Evolutionary conservation across 2,797 vertebrate genomes (phyloP), one percentile per base, ranked within the genome.

Genomic region (Fistularia tabacaria): DNA sequence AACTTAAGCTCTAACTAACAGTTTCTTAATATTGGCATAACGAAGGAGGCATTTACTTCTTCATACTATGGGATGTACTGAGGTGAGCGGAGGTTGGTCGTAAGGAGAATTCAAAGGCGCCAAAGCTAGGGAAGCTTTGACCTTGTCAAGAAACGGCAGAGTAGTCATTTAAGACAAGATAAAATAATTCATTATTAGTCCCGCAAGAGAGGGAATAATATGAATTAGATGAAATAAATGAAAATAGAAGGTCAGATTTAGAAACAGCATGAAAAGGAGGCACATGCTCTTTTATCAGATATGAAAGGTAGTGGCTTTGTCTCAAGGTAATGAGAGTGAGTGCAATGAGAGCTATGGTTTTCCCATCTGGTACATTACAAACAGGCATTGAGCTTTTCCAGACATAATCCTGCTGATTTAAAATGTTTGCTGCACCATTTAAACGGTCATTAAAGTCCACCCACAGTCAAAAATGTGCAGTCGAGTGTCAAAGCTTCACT

Each of bases 11-110:
- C 65, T 62, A 76, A 77, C 76, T 84, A 83, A 83, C 81, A 59
- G 69, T 77, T 86, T 87, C 86, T 83, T 85, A 87, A 87, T 87
- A 77, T 81, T 66, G 53, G 46, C 41, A 53, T 64, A 73, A 79
- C 44, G 36, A 61, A 79, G 56, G 57, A 68, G 56, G 61, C 40
- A 36, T 59, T 73, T 7, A 38, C 51, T 52, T 47, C 68, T 40
- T 57, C 6, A n/a, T 25, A 49, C 62, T 45, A 60, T 2, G 13
- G 51, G 54, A 46, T 13, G 57, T 15, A 37, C 36, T 47, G 49
- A 36, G 39, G 38, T 5, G 41, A 58, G 10, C 1, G 47, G 37
- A 69, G 46, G 55, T 37, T 10, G 58, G 49, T 15, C 5, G 25
- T 25, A 2, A 25, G 25, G 25, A 25, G 25, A 25, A 61, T 51